Evolutionary conservation across 2,113 vertebrate species (phyloP), one percentile per base, ranked within the genome.

Genomic region (Neolamprologus brichardi): DNA sequence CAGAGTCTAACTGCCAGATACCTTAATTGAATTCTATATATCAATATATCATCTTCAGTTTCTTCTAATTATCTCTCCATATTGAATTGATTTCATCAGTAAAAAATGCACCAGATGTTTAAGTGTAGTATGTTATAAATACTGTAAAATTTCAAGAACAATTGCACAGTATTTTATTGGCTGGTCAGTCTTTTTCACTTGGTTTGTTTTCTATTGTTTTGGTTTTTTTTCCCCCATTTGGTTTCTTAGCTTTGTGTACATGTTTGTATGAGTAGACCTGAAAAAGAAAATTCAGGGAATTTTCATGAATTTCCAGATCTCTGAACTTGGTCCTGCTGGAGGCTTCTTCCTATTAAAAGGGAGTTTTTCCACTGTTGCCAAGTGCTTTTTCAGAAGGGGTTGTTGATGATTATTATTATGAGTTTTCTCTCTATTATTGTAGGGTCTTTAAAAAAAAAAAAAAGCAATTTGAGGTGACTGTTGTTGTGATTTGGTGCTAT

Each of bases 191-290:
- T 46, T 49, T 75, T 75, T 72, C 39, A 10, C 20, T 10, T 72
- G 20, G 5, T 44, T 34, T 60, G 15, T 32, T 60, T 60, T 4
- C 8, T 60, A 30, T 60, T 60, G 28, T 4, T 17, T 17, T 58
- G 6, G n/a, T n/a, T 0, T 5, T 60, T 60, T 60, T 9, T 56
- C 0, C 25, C 4, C 8, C 5, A 32, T 60, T 32, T 60, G 30
- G 30, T 64, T 64, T 64, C 60, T 37, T 37, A n/a, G 10, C 30
- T 64, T 64, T 34, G 6, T 64, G 30, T 64, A 34, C 60, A 37
- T 64, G 58, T 34, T n/a, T 34, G 28, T 30, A n/a, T 34, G 28
- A 62, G 58, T 18, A 34, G 30, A 62, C 15, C 28, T 32, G 58
- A 34, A 62, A 62, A 62, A 62, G 9, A 62, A n/a, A 34, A 62